Evolutionary conservation across 2,888 invertebrate species (phyloP), one percentile per base, ranked within the genome.

Genomic region (Eulithis prunata): DNA sequence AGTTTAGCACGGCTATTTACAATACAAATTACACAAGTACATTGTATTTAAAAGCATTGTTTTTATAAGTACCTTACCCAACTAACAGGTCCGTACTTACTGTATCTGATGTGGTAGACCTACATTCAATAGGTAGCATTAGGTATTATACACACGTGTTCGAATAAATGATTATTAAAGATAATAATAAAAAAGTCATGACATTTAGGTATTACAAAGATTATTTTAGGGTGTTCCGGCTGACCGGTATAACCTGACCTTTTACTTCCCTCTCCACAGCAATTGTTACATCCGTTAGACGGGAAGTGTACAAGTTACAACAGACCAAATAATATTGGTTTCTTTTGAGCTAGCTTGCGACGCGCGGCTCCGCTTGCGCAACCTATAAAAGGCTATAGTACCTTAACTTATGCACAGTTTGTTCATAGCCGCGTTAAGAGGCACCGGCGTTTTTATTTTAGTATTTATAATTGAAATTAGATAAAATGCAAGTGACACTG

Each of bases 401-500:
- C 45, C 57, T 63, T 56, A 66, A 64, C 61, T 46, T 57, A 12
- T 60, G 52, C 64, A 68, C 79, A 84, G 83, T 84, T 71, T 69
- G 69, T 72, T 74, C 68, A 70, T 71, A 62, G 62, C 65, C 75
- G 63, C 62, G 66, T 38, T 38, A 13, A 63, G 58, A 57, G 58
- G 32, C 63, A 70, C 62, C 38, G 63, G 56, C 59, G 47, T 65
- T 68, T 62, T 63, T 13, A 59, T 74, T 68, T 69, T 55, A 70
- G 69, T 68, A 69, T 57, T 60, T 66, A 60, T 66, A 69, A 66
- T 71, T 63, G 70, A 74, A 68, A 66, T 66, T 67, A 69, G 71
- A 66, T n/a, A 83, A 77, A 71, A 89, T 89, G 88, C 81, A 81
- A 79, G 86, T 82, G 78, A 57, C 69, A 13, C 69, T 84, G 72